Percentiles rank a stretch among this genome's conserved stretches.
Conservation (phyloP, 2,113 vertebrate species). For the Myrmophylax atrothorax region DNA sequence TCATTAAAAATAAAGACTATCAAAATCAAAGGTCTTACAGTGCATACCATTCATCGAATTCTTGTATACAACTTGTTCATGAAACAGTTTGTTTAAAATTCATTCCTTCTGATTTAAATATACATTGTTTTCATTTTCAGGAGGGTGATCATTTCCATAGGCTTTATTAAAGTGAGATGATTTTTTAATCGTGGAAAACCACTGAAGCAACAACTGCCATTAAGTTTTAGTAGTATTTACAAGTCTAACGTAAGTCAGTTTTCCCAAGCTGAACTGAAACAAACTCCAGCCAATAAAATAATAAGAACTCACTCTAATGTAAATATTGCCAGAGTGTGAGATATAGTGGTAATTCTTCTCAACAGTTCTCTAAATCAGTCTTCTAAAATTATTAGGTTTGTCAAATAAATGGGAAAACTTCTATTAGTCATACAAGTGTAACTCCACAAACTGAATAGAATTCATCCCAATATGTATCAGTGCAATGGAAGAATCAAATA, state of each 20-base stretch:
- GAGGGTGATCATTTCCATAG: not conserved
- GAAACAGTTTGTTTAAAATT: not conserved
- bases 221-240: not conserved
- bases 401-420: not conserved
- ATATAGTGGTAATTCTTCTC: not conserved
- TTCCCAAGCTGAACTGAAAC: not conserved
- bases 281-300: not conserved
- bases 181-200: not conserved
- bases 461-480: not conserved
- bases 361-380: not conserved
- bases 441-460: not conserved
- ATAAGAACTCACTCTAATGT: not conserved
- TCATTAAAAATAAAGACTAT: not conserved
- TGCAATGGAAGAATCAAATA: not conserved
- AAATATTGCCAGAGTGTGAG: not conserved
- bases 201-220: not conserved
- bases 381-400: not conserved
- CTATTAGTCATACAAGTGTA: not conserved
- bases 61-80: not conserved
- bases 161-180: not conserved
- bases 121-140: not conserved
- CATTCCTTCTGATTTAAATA: not conserved
- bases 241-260: not conserved
- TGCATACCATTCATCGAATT: not conserved
- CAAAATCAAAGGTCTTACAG: not conserved